Evolutionary conservation across 2,113 vertebrate genomes (phyloP), one percentile per base, ranked within the genome.

Genomic region (Lethenteron camtschaticum): DNA sequence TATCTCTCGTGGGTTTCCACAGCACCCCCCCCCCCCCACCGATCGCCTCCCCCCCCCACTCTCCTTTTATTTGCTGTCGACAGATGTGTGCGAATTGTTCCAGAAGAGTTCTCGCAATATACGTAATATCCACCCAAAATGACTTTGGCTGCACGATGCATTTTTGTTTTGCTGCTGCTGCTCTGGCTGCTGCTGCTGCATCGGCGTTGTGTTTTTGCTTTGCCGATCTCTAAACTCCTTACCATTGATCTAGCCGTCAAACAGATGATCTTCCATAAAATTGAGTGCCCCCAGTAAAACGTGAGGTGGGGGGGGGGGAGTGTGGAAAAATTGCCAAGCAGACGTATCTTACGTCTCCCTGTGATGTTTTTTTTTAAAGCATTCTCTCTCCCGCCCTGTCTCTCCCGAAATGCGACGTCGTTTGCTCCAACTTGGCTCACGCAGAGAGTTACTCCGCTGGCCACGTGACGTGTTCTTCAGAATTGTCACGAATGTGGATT

Each of bases 161-260:
- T 41, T 41, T 41, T 41, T 41, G 41, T 41, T 41, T 41, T 41
- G 41, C 41, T 41, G 24, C 24, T 7, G 41, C 41, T 41, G 41
- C 41, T 41, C 41, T 41, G 41, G 41, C 41, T 41, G 41, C 41
- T 41, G 41, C 63, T 24, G 63, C 63, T 24, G 63, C 63, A 24
- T 66, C 63, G 63, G 63, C n/a, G 63, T 66, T 41, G 41, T 24
- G 63, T 66, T 16, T 66, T 66, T 66, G n/a, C n/a, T 66, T 66
- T 24, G 63, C 63, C 24, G n/a, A 16, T n/a, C 63, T 66, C n/a
- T 66, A 66, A 66, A 66, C 63, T 66, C 63, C 63, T 66, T 66
- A 66, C 63, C 63, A 66, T 66, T 66, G 63, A 66, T 66, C 63
- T 24, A 66, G 63, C 63, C 63, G 24, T 66, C 63, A 66, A 66